Conservation (phyloP, 1,140 invertebrate genomes). For the Camponotus vicinus region DNA sequence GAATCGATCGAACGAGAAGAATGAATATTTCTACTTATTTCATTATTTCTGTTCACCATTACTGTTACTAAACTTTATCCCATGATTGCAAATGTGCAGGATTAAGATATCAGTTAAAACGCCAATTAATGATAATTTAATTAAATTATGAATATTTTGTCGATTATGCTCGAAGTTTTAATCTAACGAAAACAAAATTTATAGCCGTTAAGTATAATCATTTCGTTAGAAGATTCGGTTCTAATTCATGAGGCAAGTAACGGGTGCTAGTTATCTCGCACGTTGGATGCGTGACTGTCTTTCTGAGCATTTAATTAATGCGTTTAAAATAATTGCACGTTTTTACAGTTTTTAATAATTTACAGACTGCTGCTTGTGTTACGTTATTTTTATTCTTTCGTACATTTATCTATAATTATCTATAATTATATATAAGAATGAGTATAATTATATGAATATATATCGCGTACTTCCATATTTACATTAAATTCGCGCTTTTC, state of each 20-base stretch:
- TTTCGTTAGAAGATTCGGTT: conserved; percentile 32
- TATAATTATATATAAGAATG: too few relatives aligned
- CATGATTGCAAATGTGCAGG: conserved; percentile 18
- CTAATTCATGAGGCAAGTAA: conserved; percentile 24
- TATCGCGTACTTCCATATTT: conserved; percentile 50
- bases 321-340: conserved; percentile 14
- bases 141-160: background rate
- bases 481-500: conserved; percentile 30
- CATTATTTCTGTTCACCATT: conserved; percentile 25
- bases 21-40: conserved; percentile 6
- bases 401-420: too few relatives aligned
- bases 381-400: conserved; percentile 18
- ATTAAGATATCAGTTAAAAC: conserved; percentile 17
- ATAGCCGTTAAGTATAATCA: conserved; percentile 49
- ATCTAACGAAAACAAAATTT: conserved; percentile 21
- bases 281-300: conserved; percentile 47
- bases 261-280: conserved; percentile 45
- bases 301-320: conserved; percentile 48
- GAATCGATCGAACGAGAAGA: background rate
- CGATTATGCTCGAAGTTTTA: conserved; percentile 30
- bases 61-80: background rate
- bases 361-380: conserved; percentile 21
- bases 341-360: conserved; percentile 43
- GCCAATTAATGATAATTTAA: conserved; percentile 11
- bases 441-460: background rate